These are phyloP conservation scores for Argyra leucocephala DNA, from an alignment of 2,888 invertebrate genomes.

Conservation along the genomic window DNA sequence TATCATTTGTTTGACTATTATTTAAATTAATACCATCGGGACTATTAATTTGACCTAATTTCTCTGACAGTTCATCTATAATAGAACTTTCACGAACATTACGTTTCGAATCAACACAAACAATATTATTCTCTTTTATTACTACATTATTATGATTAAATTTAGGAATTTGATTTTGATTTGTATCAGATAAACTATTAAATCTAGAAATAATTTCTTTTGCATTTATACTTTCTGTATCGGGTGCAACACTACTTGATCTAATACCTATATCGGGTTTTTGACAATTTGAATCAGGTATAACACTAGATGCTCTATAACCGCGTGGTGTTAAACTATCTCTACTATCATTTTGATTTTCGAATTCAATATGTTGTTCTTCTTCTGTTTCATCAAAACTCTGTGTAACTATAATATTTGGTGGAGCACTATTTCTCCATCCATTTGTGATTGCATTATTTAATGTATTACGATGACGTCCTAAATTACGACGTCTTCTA, in stretches of 20 bases:
- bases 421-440: conserved; percentile 30
- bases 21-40: conserved; percentile 30
- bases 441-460: not conserved
- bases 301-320: not conserved
- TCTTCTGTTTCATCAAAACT: conserved; percentile 33
- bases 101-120: not conserved
- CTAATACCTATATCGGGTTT: not conserved
- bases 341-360: not conserved
- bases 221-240: not conserved
- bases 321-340: not conserved
- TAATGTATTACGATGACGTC: not conserved
- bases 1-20: conserved; percentile 30
- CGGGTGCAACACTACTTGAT: not conserved
- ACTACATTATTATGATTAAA: not conserved
- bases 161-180: not conserved
- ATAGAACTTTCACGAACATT: conserved; percentile 29
- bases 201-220: not conserved
- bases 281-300: not conserved
- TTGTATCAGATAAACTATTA: not conserved
- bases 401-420: conserved; percentile 39
- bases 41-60: conserved; percentile 32
- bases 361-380: not conserved
- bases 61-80: conserved; percentile 33
- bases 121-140: not conserved
- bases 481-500: conserved; percentile 27